Conservation (phyloP, 1,140 invertebrate genomes). For the Mamestra configurata region DNA sequence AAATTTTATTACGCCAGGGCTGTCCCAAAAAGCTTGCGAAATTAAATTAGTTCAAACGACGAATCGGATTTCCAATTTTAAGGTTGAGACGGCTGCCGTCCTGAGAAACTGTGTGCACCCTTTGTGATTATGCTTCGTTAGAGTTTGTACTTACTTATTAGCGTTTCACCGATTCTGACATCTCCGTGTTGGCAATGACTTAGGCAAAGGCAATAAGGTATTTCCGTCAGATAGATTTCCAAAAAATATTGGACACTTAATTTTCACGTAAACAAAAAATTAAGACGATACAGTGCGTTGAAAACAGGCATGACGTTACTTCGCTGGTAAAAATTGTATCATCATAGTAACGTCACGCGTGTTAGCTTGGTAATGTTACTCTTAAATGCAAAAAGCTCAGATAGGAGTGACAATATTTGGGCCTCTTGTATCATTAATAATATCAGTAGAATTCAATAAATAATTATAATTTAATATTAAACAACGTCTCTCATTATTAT, state of each 20-base stretch:
- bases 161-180: background rate
- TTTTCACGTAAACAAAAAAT: too few relatives aligned
- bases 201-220: background rate
- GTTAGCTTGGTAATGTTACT: too few relatives aligned
- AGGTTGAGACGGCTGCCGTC: slow-evolving; percentile 55
- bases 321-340: too few relatives aligned
- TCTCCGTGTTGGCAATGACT: background rate
- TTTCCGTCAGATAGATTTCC: too few relatives aligned
- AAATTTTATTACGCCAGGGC: slow-evolving; percentile 76
- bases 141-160: slow-evolving; percentile 28
- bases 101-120: slow-evolving; percentile 50
- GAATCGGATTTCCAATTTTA: slow-evolving; percentile 75
- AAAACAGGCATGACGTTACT: too few relatives aligned
- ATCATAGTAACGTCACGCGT: too few relatives aligned
- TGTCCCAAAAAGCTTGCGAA: slow-evolving; percentile 70
- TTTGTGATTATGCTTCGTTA: slow-evolving; percentile 43
- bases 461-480: background rate
- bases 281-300: too few relatives aligned
- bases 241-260: too few relatives aligned
- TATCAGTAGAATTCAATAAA: background rate
- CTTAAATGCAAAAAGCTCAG: too few relatives aligned
- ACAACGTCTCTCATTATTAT: too few relatives aligned
- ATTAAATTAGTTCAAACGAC: slow-evolving; percentile 72
- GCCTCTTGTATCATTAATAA: too few relatives aligned
- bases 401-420: too few relatives aligned